A percentile compares a stretch with the other conserved stretches of the same genome.
Evolutionary conservation across 2,797 vertebrate genomes (phyloP).

Genomic region (Carcharodon carcharias): DNA sequence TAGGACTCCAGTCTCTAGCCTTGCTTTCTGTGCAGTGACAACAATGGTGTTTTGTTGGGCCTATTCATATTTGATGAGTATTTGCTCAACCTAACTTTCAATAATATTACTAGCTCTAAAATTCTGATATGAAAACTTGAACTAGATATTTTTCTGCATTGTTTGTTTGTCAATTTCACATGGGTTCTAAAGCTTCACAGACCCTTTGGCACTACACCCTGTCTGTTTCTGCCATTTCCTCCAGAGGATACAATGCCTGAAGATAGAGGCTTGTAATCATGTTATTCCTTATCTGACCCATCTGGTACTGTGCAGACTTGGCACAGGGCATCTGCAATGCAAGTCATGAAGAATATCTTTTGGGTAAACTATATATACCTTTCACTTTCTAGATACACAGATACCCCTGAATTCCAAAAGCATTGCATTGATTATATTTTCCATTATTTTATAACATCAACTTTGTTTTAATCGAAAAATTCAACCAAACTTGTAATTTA

Average conservation of each 20-base stretch:
- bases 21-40: not conserved
- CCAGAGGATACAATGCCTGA: not conserved
- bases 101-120: not conserved
- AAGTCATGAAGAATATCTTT: conserved; percentile 18
- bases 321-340: not conserved
- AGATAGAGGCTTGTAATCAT: conserved; percentile 8
- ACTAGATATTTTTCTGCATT: not conserved
- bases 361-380: not conserved
- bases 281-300: not conserved
- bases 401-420: not conserved
- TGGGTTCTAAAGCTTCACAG: not conserved
- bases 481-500: not conserved
- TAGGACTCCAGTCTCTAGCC: not conserved
- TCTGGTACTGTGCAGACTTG: conserved; percentile 11
- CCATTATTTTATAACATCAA: not conserved
- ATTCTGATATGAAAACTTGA: not conserved
- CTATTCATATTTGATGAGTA: not conserved
- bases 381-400: not conserved
- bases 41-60: not conserved
- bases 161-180: not conserved
- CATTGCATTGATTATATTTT: not conserved
- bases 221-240: not conserved
- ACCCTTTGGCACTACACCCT: not conserved
- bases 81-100: not conserved
- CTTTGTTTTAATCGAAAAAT: not conserved